Evolutionary conservation across 2,113 vertebrate species (phyloP).

Genomic region (Macroglossus sobrinus): DNA sequence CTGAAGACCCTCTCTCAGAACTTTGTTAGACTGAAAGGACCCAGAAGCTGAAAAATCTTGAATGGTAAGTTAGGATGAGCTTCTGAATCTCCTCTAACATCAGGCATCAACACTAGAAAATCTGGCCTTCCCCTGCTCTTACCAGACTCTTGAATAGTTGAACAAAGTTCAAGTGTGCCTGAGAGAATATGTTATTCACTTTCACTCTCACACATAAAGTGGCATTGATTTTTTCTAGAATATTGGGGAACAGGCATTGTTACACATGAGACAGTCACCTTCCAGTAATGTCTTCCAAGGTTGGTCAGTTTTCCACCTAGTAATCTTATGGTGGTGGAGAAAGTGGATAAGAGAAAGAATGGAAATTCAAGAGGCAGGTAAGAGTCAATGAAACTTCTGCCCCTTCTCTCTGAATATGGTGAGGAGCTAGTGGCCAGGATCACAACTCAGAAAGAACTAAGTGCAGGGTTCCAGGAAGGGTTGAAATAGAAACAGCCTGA

Average conservation of each 20-base stretch:
- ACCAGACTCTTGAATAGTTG: not conserved
- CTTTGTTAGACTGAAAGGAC: not conserved
- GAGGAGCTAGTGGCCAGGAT: not conserved
- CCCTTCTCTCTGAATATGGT: not conserved
- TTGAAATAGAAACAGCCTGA: not conserved
- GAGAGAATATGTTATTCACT: not conserved
- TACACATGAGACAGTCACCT: not conserved
- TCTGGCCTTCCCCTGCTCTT: not conserved
- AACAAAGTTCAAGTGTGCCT: not conserved
- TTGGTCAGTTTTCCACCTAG: not conserved
- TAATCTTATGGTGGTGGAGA: not conserved
- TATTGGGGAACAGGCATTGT: not conserved
- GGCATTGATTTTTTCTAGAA: not conserved
- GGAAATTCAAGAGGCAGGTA: not conserved
- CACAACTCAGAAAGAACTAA: not conserved
- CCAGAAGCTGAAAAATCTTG: not conserved
- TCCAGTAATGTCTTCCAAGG: not conserved
- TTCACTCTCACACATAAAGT: not conserved
- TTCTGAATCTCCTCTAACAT: rapidly evolving
- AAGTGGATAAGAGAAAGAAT: not conserved
- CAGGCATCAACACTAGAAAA: not conserved
- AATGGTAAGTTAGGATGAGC: not conserved
- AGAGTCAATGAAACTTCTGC: not conserved
- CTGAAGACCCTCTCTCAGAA: not conserved
- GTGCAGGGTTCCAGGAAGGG: not conserved